phyloP scores from a whole-genome alignment of 30 jellyfish, hydroid and myxozoan genomes.

The Aurelia aurita region DNA sequence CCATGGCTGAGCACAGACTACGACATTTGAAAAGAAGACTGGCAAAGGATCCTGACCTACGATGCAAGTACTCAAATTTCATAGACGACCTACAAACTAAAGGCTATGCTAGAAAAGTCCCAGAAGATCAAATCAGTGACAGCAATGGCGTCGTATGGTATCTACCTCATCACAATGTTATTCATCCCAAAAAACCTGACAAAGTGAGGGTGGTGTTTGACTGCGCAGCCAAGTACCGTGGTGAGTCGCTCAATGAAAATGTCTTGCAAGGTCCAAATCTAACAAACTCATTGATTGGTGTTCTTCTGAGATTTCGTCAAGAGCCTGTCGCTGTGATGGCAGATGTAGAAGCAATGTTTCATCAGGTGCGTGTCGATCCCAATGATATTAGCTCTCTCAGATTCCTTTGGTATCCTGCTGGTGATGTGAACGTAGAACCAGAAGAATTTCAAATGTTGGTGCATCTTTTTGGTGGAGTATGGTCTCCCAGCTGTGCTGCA shows the following conservation, averaged over 20 bases:
- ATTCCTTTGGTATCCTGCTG: slow-evolving; percentile 70
- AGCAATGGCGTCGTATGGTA: slow-evolving; percentile 41
- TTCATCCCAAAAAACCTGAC: slow-evolving; percentile 68
- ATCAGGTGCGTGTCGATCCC: slow-evolving; percentile 60
- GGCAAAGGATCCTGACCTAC: slow-evolving; percentile 18
- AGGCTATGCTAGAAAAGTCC: slow-evolving; percentile 44
- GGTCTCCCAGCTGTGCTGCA: slow-evolving; percentile 68
- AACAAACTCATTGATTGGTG: slow-evolving; percentile 65
- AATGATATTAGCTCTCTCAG: slow-evolving; percentile 47
- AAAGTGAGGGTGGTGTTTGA: too few relatives aligned
- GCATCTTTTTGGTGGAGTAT: slow-evolving; percentile 59
- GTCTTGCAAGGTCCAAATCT: slow-evolving; percentile 66
- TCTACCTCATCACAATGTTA: slow-evolving; percentile 72
- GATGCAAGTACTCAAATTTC: slow-evolving; percentile 25
- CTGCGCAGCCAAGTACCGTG: slow-evolving; percentile 63
- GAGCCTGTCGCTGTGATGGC: slow-evolving; percentile 68
- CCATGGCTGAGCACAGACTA: slow-evolving; percentile 29
- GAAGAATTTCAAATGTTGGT: slow-evolving; percentile 68
- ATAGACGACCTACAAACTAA: slow-evolving; percentile 30
- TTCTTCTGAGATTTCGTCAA: slow-evolving; percentile 37
- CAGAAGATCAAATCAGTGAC: slow-evolving; percentile 4
- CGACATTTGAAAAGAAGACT: slow-evolving; percentile 24
- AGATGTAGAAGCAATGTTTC: slow-evolving; percentile 73
- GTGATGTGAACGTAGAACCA: slow-evolving; percentile 13
- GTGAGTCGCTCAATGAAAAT: slow-evolving; percentile 45